Percentiles rank a stretch among this genome's conserved stretches.
Conservation (phyloP, 2,888 invertebrate species). For the Sphecodes monilicornis region DNA sequence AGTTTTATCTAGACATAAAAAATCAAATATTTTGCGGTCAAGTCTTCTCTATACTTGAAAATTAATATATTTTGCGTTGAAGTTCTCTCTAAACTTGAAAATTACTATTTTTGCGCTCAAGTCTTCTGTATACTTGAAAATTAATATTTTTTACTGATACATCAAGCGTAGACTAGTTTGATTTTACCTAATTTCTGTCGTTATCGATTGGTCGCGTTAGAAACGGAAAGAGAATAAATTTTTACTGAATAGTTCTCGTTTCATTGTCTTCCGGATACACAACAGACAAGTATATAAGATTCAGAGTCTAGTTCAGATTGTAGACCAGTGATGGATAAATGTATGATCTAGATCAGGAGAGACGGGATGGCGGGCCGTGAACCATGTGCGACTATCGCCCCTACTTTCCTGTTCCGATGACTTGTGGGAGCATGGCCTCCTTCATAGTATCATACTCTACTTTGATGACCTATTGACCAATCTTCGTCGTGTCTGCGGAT, state of each 20-base stretch:
- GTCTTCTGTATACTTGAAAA: too few relatives aligned
- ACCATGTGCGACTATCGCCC: background rate
- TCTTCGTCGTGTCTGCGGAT: too few relatives aligned
- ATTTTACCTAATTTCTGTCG: too few relatives aligned
- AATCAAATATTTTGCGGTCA: too few relatives aligned
- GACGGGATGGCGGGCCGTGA: background rate
- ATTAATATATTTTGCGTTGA: too few relatives aligned
- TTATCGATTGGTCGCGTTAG: too few relatives aligned
- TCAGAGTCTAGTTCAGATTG: background rate
- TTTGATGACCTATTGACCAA: background rate
- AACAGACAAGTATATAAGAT: background rate
- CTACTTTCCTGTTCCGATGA: background rate
- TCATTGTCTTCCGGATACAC: background rate
- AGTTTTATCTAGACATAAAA: too few relatives aligned
- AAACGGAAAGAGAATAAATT: background rate
- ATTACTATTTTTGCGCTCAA: too few relatives aligned
- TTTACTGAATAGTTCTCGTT: background rate
- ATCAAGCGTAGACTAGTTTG: too few relatives aligned
- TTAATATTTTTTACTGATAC: too few relatives aligned
- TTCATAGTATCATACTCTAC: background rate
- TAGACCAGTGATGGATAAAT: background rate
- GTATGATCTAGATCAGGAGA: background rate
- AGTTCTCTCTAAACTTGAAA: too few relatives aligned
- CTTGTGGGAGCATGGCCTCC: background rate
- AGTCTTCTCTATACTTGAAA: too few relatives aligned